Base-by-base conservation (phyloP, 1,140 invertebrate species). In the Brachionus paranguensis region DNA sequence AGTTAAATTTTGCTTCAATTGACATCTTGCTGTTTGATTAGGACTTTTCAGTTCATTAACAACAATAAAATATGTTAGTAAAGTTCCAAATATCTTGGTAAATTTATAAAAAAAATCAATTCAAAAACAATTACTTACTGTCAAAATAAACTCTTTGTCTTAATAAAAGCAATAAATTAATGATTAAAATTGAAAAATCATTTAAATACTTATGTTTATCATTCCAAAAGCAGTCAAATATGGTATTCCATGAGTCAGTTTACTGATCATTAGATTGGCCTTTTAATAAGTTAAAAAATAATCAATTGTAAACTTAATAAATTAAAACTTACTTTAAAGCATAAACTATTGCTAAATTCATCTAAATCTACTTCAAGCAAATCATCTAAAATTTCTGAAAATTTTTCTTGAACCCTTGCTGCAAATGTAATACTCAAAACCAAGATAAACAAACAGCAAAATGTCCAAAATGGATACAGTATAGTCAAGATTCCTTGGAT, bases 401-500 rank as follows among this genome's bases (percentile, higher is more conserved):
- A 50, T 10, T 60, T 60, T 10, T 41, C 43, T 24, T 45, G 17
- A 8, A 81, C 24, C 8, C 29, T 68, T 43, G 50, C 8, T 17
- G 78, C 78, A 68, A 81, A 64, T 10, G 33, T 3, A 45, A 60
- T 17, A 17, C 14, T 81, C 37, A 81, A 41, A n/a, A 60, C 4
- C 7, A 81, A 3, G 1, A 81, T 43, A 11, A 60, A 3, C 12
- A 20, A 12, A 37, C 20, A 53, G 43, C 11, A 33, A 5, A 81
- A 8, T 11, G 17, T 27, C 78, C 78, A 81, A 68, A 81, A 81
- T 37, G 78, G 78, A 60, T 43, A 68, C 14, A 81, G 6, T 27
- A 81, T 12, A n/a, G 2, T 12, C 33, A 60, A 5, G 5, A 81
- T 81, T 45, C 53, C 53, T 5, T 81, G 8, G 17, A 81, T 24